Conservation (phyloP, 2,797 vertebrate species). For the Gouania willdenowi region DNA sequence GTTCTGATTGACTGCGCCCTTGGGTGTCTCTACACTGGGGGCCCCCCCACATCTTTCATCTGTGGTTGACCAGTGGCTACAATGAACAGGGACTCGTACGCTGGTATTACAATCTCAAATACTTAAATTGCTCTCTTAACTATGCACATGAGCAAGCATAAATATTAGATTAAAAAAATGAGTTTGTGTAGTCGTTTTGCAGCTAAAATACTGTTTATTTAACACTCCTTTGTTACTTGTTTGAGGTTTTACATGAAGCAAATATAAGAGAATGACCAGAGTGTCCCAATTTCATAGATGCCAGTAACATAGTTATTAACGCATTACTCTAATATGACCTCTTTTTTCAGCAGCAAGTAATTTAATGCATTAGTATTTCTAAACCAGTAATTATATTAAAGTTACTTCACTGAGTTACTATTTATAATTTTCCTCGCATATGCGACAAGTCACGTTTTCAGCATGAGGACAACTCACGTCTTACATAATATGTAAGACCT, state of each 20-base stretch:
- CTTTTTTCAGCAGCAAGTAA: no score
- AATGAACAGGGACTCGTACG: conserved; percentile 14
- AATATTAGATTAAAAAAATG: conserved; percentile 15
- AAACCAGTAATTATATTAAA: no score
- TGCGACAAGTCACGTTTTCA: no score
- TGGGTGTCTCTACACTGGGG: conserved; percentile 52
- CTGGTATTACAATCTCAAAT: conserved; percentile 3
- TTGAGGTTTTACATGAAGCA: conserved; percentile 8
- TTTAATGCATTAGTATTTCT: no score
- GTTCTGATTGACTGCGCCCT: conserved; percentile 66
- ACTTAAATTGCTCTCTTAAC: conserved; percentile 4
- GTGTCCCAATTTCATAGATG: no score
- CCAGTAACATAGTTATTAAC: no score
- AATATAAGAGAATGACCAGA: no score
- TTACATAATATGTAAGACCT: no score
- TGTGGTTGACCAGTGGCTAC: conserved; percentile 40
- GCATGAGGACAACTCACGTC: no score
- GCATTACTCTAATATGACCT: no score
- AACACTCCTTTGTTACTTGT: neutral
- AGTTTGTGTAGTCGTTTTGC: conserved; percentile 15
- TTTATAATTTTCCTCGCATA: no score
- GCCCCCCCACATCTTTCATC: conserved; percentile 31
- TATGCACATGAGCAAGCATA: neutral
- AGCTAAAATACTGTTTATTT: conserved; percentile 20
- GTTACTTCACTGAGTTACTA: no score